phyloP scores from a whole-genome alignment of 1,140 invertebrate species.

The Heliconius melpomene region DNA sequence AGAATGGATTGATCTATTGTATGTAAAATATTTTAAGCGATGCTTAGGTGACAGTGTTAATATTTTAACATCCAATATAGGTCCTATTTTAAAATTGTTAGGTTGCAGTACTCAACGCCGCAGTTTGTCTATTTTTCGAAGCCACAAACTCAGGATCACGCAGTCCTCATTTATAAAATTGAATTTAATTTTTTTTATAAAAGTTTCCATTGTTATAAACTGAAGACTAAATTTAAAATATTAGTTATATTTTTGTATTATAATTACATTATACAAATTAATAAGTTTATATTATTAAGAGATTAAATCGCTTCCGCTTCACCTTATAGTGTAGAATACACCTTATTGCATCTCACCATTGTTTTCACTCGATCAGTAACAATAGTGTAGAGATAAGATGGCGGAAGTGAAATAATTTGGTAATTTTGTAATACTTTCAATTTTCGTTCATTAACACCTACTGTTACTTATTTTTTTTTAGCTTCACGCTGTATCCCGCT shows the following conservation, averaged over 20 bases:
- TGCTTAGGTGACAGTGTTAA: background rate
- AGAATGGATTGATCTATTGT: background rate
- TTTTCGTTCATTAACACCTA: background rate
- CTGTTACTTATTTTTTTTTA: background rate
- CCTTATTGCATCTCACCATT: background rate
- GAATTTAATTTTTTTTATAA: too few relatives aligned
- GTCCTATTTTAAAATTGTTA: too few relatives aligned
- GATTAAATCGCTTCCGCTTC: background rate
- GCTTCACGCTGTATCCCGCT: too few relatives aligned
- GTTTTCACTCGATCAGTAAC: slow-evolving; percentile 5
- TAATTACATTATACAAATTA: background rate
- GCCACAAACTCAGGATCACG: too few relatives aligned
- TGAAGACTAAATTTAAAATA: too few relatives aligned
- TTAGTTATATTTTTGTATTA: too few relatives aligned
- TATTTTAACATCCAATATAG: too few relatives aligned
- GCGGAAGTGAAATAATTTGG: slow-evolving; percentile 18
- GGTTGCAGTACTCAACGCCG: too few relatives aligned
- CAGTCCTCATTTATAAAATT: too few relatives aligned
- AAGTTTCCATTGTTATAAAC: too few relatives aligned
- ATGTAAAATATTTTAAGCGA: background rate
- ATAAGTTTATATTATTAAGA: background rate
- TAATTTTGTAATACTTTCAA: slow-evolving; percentile 12
- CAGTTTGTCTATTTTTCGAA: too few relatives aligned
- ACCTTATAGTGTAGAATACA: background rate
- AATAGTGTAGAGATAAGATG: slow-evolving; percentile 9